phyloP scores from a whole-genome alignment of 2,797 vertebrate species.

The Enteromius radiatus region DNA sequence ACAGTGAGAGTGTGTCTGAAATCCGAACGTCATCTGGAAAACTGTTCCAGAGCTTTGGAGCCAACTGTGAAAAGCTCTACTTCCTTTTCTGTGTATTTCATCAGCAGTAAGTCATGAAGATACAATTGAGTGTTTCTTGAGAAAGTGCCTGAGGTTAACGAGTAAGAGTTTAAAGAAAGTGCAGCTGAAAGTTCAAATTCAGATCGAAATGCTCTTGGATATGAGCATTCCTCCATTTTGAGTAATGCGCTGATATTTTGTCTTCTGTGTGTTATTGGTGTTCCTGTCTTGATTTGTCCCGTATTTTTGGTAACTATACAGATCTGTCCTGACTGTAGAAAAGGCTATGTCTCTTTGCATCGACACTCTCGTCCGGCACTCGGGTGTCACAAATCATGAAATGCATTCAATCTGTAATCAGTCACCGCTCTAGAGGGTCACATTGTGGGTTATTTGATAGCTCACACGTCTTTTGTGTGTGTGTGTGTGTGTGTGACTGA shows the following conservation, averaged over 20 bases:
- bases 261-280: not conserved
- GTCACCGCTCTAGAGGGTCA: conserved; percentile 75
- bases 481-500: conserved; percentile 44
- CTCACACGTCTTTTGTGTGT: conserved; percentile 47
- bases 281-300: conserved; percentile 1
- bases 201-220: not conserved
- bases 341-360: not conserved
- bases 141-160: conserved; percentile 7
- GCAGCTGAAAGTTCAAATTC: not conserved
- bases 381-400: conserved; percentile 77
- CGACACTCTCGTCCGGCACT: conserved; percentile 66
- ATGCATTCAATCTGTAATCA: conserved; percentile 75
- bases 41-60: too few relatives aligned
- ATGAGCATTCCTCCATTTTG: not conserved
- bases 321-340: not conserved
- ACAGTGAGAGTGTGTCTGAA: too few relatives aligned
- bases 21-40: too few relatives aligned
- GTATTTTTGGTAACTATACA: not conserved
- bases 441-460: conserved; percentile 78
- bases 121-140: not conserved
- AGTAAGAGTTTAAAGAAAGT: not conserved
- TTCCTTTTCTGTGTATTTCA: not conserved
- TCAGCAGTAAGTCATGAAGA: not conserved
- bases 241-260: not conserved
- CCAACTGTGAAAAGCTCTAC: too few relatives aligned